Percentiles rank a stretch among this genome's conserved stretches.
These are phyloP conservation scores for Troides oblongomaculatus DNA, from an alignment of 2,888 invertebrate genomes.

Conservation along the genomic window DNA sequence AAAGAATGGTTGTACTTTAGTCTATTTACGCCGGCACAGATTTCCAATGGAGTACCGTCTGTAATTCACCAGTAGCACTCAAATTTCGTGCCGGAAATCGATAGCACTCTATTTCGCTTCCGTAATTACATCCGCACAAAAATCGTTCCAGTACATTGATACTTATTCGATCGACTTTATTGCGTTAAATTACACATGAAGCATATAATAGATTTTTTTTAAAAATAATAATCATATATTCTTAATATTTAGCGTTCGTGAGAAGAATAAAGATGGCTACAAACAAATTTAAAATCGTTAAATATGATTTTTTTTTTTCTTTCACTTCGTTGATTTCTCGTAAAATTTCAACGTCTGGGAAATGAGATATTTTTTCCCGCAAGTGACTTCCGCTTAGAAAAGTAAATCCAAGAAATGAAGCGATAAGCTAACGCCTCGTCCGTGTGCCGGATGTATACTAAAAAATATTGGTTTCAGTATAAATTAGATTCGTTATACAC, in stretches of 20 bases:
- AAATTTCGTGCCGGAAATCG: constrained; percentile 3
- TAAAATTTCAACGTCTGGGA: too few species aligned
- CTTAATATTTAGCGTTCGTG: neutral
- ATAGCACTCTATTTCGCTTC: constrained; percentile 6
- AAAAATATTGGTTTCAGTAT: too few species aligned
- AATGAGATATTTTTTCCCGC: too few species aligned
- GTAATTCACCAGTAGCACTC: constrained; percentile 5
- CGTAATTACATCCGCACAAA: constrained; percentile 6
- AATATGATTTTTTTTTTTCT: too few species aligned
- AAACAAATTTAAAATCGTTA: too few species aligned
- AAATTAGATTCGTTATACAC: too few species aligned
- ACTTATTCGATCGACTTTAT: neutral
- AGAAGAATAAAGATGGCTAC: too few species aligned
- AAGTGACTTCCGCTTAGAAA: neutral
- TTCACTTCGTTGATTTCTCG: too few species aligned
- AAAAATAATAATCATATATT: neutral
- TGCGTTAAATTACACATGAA: neutral
- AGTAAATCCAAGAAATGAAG: neutral
- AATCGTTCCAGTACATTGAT: constrained; percentile 3
- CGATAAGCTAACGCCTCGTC: neutral
- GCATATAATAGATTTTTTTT: neutral
- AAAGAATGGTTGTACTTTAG: neutral
- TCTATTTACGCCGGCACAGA: neutral
- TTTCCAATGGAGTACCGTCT: neutral
- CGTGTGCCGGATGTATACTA: too few species aligned